A percentile compares a stretch with the other conserved stretches of the same genome.
These are phyloP conservation scores for Harpegnathos saltator DNA, from an alignment of 1,140 invertebrate genomes.

Conservation along the genomic window DNA sequence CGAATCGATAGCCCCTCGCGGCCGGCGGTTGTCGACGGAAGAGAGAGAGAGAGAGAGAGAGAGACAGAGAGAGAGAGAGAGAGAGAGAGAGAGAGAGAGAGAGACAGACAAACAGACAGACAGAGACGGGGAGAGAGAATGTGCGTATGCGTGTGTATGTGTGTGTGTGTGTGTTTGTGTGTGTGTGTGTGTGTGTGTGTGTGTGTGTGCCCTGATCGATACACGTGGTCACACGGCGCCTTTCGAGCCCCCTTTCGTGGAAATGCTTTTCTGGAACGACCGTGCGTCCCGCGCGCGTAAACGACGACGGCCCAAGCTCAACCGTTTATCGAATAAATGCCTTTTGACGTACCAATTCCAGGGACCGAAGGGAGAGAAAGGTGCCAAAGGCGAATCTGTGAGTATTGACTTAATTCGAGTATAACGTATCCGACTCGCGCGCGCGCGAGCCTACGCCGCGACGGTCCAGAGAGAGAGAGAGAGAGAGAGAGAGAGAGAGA, in stretches of 20 bases:
- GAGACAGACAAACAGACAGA: no score
- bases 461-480: conserved; percentile 20
- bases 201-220: no score
- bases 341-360: conserved; percentile 85
- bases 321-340: conserved; percentile 70
- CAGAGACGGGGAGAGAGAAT: no score
- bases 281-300: conserved; percentile 62
- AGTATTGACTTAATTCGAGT: conserved; percentile 85
- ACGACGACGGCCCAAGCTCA: conserved; percentile 50
- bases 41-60: background rate
- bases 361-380: conserved; percentile 95
- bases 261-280: conserved; percentile 53
- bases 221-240: conserved; percentile 48
- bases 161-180: no score
- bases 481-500: no score
- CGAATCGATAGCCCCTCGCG: conserved; percentile 36
- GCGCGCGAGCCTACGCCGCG: conserved; percentile 2
- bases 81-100: no score
- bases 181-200: no score
- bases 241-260: conserved; percentile 30
- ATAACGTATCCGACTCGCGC: conserved; percentile 64
- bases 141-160: no score
- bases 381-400: conserved; percentile 94
- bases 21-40: conserved; percentile 24
- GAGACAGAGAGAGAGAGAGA: no score